phyloP scores from a whole-genome alignment of 2,113 vertebrate genomes.

The Panurus biarmicus region DNA sequence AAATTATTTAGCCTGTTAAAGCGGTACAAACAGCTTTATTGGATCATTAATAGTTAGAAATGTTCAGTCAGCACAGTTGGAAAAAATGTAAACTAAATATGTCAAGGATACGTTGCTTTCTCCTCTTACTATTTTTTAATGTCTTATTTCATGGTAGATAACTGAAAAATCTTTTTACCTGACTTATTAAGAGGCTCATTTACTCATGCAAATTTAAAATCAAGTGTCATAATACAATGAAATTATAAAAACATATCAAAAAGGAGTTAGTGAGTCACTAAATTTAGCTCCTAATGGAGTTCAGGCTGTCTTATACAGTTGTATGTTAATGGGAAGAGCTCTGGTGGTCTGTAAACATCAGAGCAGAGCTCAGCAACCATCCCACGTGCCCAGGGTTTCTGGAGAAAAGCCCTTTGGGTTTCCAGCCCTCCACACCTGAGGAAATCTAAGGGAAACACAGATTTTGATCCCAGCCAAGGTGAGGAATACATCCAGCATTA shows the following conservation, averaged over 20 bases:
- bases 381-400: accelerated
- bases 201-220: conserved; percentile 60
- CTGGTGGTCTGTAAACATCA: background rate
- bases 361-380: background rate
- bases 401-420: background rate
- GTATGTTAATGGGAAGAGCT: background rate
- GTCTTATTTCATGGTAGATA: conserved; percentile 47
- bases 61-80: conserved; percentile 22
- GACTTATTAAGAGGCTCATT: conserved; percentile 52
- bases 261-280: conserved; percentile 55
- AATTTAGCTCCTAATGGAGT: conserved; percentile 47
- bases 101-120: conserved; percentile 24
- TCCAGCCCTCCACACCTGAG: background rate
- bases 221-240: conserved; percentile 63
- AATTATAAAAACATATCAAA: conserved; percentile 56
- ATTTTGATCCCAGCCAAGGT: background rate
- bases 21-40: conserved; percentile 10
- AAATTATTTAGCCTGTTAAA: conserved; percentile 25
- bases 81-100: conserved; percentile 40
- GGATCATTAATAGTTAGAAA: conserved; percentile 29
- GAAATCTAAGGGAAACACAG: background rate
- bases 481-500: background rate
- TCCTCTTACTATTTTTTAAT: conserved; percentile 1
- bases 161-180: conserved; percentile 53
- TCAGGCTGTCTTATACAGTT: background rate